A percentile compares a stretch with the other conserved stretches of the same genome.
phyloP scores from a whole-genome alignment of 64 coral and sea anemone species.

The Montipora sp. region DNA sequence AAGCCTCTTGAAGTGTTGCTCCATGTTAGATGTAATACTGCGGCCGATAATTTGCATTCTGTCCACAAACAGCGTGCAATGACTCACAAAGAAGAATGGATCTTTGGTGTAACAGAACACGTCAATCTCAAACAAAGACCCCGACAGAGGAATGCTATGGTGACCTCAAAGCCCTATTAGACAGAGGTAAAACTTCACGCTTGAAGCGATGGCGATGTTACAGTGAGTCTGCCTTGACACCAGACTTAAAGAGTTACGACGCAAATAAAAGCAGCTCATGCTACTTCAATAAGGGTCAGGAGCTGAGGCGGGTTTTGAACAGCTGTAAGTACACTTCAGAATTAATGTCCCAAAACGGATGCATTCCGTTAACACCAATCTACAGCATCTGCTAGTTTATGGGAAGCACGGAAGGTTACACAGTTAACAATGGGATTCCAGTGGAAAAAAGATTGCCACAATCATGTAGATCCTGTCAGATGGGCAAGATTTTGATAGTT shows the following conservation, averaged over 20 bases:
- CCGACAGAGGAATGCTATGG: background rate
- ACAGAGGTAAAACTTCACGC: background rate
- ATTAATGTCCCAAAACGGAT: too few relatives aligned
- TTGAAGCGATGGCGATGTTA: slow-evolving; percentile 6
- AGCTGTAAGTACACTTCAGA: background rate
- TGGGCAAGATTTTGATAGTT: too few relatives aligned
- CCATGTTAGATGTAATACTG: too few relatives aligned
- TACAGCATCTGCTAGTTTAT: too few relatives aligned
- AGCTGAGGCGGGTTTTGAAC: background rate
- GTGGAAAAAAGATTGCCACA: too few relatives aligned
- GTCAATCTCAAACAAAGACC: background rate
- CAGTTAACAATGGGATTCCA: too few relatives aligned
- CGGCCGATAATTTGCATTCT: background rate
- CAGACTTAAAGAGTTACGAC: slow-evolving; percentile 13
- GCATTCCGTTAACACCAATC: too few relatives aligned
- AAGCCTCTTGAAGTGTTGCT: too few relatives aligned
- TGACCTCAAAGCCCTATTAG: background rate
- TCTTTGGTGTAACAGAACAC: background rate
- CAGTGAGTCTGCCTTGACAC: background rate
- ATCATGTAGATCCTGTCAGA: too few relatives aligned
- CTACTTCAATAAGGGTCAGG: background rate
- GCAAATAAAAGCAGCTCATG: background rate
- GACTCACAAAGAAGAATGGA: slow-evolving; percentile 1
- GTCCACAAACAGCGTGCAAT: background rate
- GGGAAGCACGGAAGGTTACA: too few relatives aligned